Evolutionary conservation across 2,113 vertebrate species (phyloP).

Genomic region (Lethenteron camtschaticum): DNA sequence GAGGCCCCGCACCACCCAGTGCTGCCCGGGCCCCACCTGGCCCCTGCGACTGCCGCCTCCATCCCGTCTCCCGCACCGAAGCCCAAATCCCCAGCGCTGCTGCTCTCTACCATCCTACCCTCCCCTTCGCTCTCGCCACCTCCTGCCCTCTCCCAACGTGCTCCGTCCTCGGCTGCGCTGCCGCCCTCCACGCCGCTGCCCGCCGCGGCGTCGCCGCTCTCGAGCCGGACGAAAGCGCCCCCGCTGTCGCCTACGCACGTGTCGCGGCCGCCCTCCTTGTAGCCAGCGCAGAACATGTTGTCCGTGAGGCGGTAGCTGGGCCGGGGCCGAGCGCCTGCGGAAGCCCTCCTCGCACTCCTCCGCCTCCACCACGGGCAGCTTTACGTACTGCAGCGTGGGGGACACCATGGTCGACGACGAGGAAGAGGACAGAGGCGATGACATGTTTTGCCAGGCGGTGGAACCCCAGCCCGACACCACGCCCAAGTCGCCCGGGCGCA

Average conservation of each 20-base stretch:
- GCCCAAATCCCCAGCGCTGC: too few species aligned
- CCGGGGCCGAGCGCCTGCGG: constrained; percentile 36
- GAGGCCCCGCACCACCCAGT: constrained; percentile 63
- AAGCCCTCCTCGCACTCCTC: constrained; percentile 66
- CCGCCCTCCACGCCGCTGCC: not conserved
- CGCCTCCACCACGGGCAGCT: constrained; percentile 61
- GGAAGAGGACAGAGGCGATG: not conserved
- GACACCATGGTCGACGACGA: constrained; percentile 28
- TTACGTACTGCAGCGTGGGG: constrained; percentile 49
- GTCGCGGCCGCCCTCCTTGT: constrained; percentile 59
- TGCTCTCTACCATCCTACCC: constrained; percentile 16
- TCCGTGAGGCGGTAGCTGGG: constrained; percentile 71
- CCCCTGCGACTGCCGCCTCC: too few species aligned
- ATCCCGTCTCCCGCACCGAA: not conserved
- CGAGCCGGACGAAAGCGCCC: constrained; percentile 47
- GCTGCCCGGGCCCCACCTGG: constrained; percentile 25
- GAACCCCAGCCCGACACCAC: constrained; percentile 75
- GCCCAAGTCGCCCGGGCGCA: constrained; percentile 23
- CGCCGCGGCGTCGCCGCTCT: not conserved
- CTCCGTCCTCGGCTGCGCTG: constrained; percentile 17
- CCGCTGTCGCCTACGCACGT: constrained; percentile 86
- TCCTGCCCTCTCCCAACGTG: constrained; percentile 39
- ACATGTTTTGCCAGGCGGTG: not conserved
- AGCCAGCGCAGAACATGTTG: constrained; percentile 93
- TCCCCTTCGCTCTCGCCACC: constrained; percentile 78